Conservation (phyloP, 2,113 vertebrate species). For the Rhabdomys dilectus region DNA sequence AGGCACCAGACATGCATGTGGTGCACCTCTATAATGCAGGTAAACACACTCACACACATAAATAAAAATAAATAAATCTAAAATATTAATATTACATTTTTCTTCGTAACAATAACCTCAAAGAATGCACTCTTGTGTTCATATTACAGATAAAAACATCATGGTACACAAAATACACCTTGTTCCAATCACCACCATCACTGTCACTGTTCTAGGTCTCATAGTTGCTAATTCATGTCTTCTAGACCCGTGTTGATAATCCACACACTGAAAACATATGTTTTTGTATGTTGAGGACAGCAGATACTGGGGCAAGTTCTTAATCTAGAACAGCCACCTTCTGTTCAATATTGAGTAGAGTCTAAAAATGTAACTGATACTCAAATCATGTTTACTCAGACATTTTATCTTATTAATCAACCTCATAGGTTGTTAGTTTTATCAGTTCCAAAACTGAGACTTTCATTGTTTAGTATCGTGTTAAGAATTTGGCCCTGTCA, state of each 20-base stretch:
- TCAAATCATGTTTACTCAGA: neutral
- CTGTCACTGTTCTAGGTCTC: neutral
- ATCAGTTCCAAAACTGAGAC: neutral
- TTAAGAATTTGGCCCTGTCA: neutral
- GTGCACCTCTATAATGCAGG: neutral
- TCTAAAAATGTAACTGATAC: neutral
- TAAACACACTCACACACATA: neutral
- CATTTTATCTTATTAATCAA: neutral
- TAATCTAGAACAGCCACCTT: neutral
- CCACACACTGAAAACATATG: neutral
- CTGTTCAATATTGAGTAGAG: neutral
- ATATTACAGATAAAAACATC: neutral
- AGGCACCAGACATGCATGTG: too few relatives aligned
- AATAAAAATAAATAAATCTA: neutral
- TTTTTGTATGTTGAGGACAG: neutral
- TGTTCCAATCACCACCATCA: neutral
- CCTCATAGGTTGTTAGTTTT: constrained; percentile 30
- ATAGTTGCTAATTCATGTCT: neutral
- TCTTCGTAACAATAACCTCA: neutral
- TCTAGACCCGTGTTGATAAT: neutral
- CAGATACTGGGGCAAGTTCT: neutral
- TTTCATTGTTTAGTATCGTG: neutral
- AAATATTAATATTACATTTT: neutral
- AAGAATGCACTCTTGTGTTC: neutral
- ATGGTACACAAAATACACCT: neutral